Percentiles rank a stretch among this genome's conserved stretches.
These are phyloP conservation scores for Aphrocallistes beatrix DNA, from an alignment of 37 sponge, comb jelly and placozoan genomes.

Conservation along the genomic window DNA sequence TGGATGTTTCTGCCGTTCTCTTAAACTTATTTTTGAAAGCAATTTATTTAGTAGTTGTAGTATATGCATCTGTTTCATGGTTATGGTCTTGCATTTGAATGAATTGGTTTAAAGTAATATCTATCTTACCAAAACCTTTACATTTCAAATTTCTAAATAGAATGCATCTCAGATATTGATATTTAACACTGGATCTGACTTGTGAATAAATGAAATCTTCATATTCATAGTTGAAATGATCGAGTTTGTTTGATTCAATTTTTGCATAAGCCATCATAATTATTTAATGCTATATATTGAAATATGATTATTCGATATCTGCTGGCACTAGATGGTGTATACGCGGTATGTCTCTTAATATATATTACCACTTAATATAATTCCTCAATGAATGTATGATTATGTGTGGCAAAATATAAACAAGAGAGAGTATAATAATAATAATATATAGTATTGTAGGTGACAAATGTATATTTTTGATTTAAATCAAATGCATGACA, in stretches of 20 bases:
- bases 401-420: too few species aligned
- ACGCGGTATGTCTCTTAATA: neutral
- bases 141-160: neutral
- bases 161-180: neutral
- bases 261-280: neutral
- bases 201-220: neutral
- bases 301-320: too few species aligned
- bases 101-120: neutral
- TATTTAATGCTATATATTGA: neutral
- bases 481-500: too few species aligned
- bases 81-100: neutral
- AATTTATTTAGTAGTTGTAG: too few species aligned
- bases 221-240: neutral
- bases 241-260: neutral
- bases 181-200: neutral
- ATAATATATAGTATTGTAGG: too few species aligned
- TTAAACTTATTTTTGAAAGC: neutral
- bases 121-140: neutral
- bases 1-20: neutral
- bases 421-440: too few species aligned
- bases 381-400: too few species aligned
- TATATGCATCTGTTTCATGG: neutral
- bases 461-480: too few species aligned
- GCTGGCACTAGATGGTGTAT: too few species aligned
- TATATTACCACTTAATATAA: neutral